phyloP scores from a whole-genome alignment of 2,113 vertebrate genomes.

The Pangasianodon hypophthalmus region DNA sequence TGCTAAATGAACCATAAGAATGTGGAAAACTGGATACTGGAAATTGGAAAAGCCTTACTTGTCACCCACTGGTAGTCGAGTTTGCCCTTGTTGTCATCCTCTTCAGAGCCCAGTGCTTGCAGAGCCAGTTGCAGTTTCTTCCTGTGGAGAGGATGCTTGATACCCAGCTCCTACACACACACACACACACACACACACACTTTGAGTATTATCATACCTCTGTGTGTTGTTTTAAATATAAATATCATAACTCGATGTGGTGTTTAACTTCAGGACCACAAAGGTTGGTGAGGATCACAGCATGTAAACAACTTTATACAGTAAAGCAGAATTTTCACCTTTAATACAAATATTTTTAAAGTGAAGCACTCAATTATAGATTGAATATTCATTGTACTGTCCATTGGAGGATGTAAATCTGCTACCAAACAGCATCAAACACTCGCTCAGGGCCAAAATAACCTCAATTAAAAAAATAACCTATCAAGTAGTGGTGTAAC shows the following conservation, averaged over 20 bases:
- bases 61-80: slow-evolving; percentile 98
- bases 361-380: not conserved
- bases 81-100: slow-evolving; percentile 92
- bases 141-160: slow-evolving; percentile 90
- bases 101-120: slow-evolving; percentile 93
- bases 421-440: too few relatives aligned
- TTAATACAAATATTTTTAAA: not conserved
- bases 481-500: too few relatives aligned
- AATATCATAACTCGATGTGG: too few relatives aligned
- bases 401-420: too few relatives aligned
- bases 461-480: too few relatives aligned
- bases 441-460: too few relatives aligned
- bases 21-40: not conserved
- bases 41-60: slow-evolving; percentile 74
- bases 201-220: not conserved
- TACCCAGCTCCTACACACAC: slow-evolving; percentile 86
- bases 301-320: not conserved
- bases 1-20: not conserved
- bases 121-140: slow-evolving; percentile 96
- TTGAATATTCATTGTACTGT: not conserved
- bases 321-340: not conserved
- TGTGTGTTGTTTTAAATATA: too few relatives aligned
- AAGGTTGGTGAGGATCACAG: not conserved
- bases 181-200: slow-evolving; percentile 24
- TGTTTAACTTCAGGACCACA: not conserved